Evolutionary conservation across 2,113 vertebrate species (phyloP).

Genomic region (Paracanthobrama guichenoti): DNA sequence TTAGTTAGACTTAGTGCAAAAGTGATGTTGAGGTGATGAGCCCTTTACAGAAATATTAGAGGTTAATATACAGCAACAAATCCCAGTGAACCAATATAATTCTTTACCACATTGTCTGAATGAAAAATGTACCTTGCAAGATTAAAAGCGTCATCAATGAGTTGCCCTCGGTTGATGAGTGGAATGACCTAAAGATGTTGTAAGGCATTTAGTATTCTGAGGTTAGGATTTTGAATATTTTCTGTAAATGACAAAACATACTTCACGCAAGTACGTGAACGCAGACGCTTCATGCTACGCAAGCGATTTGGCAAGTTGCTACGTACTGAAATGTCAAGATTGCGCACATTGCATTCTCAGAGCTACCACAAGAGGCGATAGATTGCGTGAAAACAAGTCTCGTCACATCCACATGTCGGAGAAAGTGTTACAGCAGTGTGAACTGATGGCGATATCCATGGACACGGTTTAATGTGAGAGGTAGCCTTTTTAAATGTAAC

Average conservation of each 20-base stretch:
- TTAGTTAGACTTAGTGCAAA: slow-evolving; percentile 82
- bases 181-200: slow-evolving; percentile 77
- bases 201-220: background rate
- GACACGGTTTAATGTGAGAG: background rate
- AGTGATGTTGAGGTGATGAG: slow-evolving; percentile 65
- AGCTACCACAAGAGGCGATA: no score
- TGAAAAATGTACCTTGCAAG: slow-evolving; percentile 75
- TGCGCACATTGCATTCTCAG: no score
- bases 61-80: background rate
- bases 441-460: no score
- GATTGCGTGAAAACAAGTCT: no score
- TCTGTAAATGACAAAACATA: background rate
- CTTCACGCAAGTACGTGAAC: background rate
- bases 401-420: no score
- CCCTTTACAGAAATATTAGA: slow-evolving; percentile 70
- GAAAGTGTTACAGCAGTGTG: no score
- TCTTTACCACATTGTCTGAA: background rate
- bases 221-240: no score
- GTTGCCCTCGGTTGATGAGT: slow-evolving; percentile 85
- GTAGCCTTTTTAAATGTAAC: background rate
- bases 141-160: slow-evolving; percentile 89
- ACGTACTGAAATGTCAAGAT: no score
- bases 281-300: no score
- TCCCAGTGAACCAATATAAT: background rate
- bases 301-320: no score